A percentile compares a stretch with the other conserved stretches of the same genome.
These are phyloP conservation scores for Uloborus plumipes DNA, from an alignment of 2,888 invertebrate genomes.

Conservation along the genomic window DNA sequence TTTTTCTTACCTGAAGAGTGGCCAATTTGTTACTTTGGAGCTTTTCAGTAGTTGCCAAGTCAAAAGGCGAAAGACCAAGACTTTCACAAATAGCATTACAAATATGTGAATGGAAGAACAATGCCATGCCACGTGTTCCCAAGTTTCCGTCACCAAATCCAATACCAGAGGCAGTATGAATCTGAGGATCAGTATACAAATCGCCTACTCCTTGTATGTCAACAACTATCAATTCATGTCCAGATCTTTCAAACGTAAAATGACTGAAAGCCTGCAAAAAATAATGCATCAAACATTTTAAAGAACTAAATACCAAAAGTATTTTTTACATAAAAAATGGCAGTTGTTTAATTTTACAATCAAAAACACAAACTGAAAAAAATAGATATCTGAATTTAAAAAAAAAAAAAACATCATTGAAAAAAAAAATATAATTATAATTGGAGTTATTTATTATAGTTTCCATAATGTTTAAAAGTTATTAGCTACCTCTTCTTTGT, in stretches of 20 bases:
- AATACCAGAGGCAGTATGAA: constrained; percentile 74
- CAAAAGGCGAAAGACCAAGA: constrained; percentile 74
- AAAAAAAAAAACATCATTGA: background rate
- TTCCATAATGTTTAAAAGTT: too few species aligned
- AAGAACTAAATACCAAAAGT: background rate
- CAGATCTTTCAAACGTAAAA: constrained; percentile 76
- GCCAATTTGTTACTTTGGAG: constrained; percentile 58
- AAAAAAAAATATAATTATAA: background rate
- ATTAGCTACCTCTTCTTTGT: too few species aligned
- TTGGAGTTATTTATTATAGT: background rate
- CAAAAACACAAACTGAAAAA: background rate
- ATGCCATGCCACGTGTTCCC: constrained; percentile 75
- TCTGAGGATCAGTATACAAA: constrained; percentile 76
- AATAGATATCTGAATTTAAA: background rate
- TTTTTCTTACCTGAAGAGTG: constrained; percentile 50
- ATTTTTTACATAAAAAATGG: background rate
- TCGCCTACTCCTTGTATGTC: constrained; percentile 77
- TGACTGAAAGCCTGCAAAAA: constrained; percentile 74
- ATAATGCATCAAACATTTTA: background rate
- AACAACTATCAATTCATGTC: constrained; percentile 76
- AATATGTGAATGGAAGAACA: constrained; percentile 76
- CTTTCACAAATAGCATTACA: constrained; percentile 75
- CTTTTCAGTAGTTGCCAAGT: constrained; percentile 72
- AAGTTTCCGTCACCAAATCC: constrained; percentile 76
- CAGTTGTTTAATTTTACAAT: background rate